Evolutionary conservation across 2,888 invertebrate species (phyloP).

Genomic region (Drosophila helvetica): DNA sequence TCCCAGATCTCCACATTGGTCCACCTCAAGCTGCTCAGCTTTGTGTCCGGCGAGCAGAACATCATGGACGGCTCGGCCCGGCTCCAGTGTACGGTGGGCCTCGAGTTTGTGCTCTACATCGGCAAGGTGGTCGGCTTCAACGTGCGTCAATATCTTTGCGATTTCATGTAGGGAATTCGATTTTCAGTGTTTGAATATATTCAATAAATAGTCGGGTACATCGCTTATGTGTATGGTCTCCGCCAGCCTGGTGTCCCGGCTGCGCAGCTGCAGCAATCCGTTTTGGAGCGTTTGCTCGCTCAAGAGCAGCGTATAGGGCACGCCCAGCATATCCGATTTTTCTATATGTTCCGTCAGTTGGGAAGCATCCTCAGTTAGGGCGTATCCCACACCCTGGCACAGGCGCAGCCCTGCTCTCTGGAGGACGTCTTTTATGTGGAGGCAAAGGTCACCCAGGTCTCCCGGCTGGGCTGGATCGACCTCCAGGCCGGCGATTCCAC

Average conservation of each 20-base stretch:
- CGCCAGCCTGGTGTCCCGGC: conserved; percentile 88
- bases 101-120: conserved; percentile 91
- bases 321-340: conserved; percentile 84
- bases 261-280: conserved; percentile 88
- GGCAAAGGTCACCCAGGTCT: conserved; percentile 85
- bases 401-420: conserved; percentile 84
- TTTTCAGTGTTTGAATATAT: conserved; percentile 81
- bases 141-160: conserved; percentile 90
- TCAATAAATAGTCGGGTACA: conserved; percentile 86
- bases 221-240: conserved; percentile 89
- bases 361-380: conserved; percentile 59
- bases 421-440: conserved; percentile 86
- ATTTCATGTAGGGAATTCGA: conserved; percentile 85
- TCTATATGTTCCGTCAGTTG: conserved; percentile 57
- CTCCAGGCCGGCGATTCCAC: conserved; percentile 86
- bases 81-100: conserved; percentile 93
- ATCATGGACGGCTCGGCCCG: conserved; percentile 90
- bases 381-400: conserved; percentile 42
- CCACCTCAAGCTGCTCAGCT: conserved; percentile 90
- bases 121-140: conserved; percentile 91
- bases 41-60: conserved; percentile 88
- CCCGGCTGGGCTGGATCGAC: conserved; percentile 77
- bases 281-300: conserved; percentile 87
- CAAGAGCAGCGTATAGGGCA: conserved; percentile 90
- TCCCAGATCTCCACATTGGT: conserved; percentile 95